These are phyloP conservation scores for Sinonovacula constricta DNA, from an alignment of 1,140 invertebrate genomes.

Conservation along the genomic window DNA sequence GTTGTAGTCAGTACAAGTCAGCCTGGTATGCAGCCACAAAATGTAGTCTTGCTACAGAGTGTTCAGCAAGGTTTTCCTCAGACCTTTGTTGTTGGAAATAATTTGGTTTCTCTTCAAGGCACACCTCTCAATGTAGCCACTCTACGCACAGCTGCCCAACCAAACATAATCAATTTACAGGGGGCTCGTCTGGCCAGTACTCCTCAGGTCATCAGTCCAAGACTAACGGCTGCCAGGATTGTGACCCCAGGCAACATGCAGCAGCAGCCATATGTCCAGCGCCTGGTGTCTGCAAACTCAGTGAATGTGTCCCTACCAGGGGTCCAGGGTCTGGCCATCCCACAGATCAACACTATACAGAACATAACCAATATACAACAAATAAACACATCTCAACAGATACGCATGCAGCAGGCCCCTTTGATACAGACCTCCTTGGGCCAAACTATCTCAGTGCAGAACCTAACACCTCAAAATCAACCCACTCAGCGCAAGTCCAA, in stretches of 20 bases:
- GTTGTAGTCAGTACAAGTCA: constrained; percentile 44
- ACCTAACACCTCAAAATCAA: constrained; percentile 14
- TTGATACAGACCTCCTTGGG: constrained; percentile 27
- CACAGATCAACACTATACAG: constrained; percentile 18
- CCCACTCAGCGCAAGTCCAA: constrained; percentile 41
- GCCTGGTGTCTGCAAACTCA: constrained; percentile 9
- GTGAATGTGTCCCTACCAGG: constrained; percentile 4
- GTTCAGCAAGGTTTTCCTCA: constrained; percentile 39
- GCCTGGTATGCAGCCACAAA: constrained; percentile 19
- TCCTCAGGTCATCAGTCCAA: constrained; percentile 25
- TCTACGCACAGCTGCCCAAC: constrained; percentile 3
- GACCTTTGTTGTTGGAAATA: constrained; percentile 47
- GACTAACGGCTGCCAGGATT: constrained; percentile 13
- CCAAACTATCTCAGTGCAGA: constrained; percentile 9
- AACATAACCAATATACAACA: constrained; percentile 7
- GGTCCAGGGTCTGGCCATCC: not conserved
- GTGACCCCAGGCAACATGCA: constrained; percentile 11
- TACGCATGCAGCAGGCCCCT: constrained; percentile 18
- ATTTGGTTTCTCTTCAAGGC: constrained; percentile 39
- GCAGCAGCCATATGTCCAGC: constrained; percentile 38
- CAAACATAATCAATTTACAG: constrained; percentile 27
- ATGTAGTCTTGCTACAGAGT: constrained; percentile 44
- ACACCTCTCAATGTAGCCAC: constrained; percentile 13
- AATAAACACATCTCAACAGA: constrained; percentile 13
- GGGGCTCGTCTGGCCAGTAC: constrained; percentile 22